These are phyloP conservation scores for Psittacula echo DNA, from an alignment of 2,797 vertebrate genomes.

Conservation along the genomic window DNA sequence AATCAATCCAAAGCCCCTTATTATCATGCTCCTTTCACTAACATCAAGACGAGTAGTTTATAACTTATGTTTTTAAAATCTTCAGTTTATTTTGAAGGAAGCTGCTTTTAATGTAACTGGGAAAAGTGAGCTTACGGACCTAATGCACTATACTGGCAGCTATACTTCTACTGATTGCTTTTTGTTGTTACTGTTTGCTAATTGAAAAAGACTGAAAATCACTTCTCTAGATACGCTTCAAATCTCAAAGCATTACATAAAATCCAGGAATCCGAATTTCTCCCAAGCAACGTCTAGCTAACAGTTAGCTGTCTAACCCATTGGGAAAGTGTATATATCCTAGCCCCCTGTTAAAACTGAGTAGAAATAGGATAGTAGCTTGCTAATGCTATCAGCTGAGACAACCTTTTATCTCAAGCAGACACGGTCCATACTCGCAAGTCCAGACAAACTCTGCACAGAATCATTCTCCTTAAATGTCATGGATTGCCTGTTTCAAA, in stretches of 20 bases:
- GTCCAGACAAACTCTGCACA: background rate
- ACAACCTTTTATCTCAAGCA: background rate
- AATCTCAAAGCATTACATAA: conserved; percentile 4
- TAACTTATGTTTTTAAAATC: background rate
- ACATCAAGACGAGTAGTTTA: background rate
- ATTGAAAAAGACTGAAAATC: conserved; percentile 11
- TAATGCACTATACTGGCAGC: background rate
- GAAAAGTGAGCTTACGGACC: background rate
- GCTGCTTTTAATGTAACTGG: background rate
- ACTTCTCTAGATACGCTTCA: background rate
- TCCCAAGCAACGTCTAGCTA: background rate
- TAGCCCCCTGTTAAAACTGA: background rate
- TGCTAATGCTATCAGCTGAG: background rate
- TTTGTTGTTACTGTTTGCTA: conserved; percentile 4
- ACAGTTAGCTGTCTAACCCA: background rate
- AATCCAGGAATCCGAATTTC: conserved; percentile 4
- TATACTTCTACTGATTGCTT: background rate
- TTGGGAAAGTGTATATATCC: background rate
- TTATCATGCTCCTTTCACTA: background rate
- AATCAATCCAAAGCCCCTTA: background rate
- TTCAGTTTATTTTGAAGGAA: background rate
- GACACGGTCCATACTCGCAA: background rate
- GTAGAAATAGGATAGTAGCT: background rate
- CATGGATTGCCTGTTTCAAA: background rate
- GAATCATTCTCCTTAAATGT: background rate